Percentiles rank a stretch among this genome's conserved stretches.
These are phyloP conservation scores for Ptychodera flava DNA, from an alignment of 35 echinoderm and acorn worm species.

Conservation along the genomic window DNA sequence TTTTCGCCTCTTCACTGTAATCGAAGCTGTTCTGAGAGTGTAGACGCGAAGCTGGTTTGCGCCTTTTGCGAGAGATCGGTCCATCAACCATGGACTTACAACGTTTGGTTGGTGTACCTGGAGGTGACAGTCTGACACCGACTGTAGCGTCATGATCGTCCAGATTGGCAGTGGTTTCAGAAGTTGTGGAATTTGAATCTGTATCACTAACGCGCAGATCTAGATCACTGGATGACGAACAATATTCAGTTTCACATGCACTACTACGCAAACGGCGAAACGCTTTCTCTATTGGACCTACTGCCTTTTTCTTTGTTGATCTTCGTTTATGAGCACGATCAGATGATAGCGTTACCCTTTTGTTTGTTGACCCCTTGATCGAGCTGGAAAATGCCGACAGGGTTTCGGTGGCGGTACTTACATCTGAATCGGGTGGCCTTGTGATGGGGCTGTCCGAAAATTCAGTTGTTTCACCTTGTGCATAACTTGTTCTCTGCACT, in stretches of 20 bases:
- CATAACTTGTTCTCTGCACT: neutral
- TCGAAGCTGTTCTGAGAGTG: neutral
- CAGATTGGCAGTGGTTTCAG: neutral
- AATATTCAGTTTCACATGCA: neutral
- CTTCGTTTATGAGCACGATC: neutral
- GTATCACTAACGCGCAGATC: neutral
- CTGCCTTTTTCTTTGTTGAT: neutral
- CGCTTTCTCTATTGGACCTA: neutral
- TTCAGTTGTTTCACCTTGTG: neutral
- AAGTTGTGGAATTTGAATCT: neutral
- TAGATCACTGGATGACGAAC: slow-evolving; percentile 4
- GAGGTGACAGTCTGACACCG: neutral
- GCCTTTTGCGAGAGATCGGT: neutral
- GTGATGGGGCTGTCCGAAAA: neutral
- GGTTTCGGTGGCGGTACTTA: neutral
- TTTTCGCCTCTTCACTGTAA: neutral
- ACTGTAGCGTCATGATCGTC: slow-evolving; percentile 12
- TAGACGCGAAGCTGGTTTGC: neutral
- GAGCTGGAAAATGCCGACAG: neutral
- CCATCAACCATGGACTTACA: neutral
- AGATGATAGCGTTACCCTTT: neutral
- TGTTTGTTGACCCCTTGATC: neutral
- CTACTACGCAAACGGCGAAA: neutral
- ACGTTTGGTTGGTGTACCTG: slow-evolving; percentile 5
- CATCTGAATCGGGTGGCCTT: neutral